These are phyloP conservation scores for Tetranychus truncatus DNA, from an alignment of 2,888 invertebrate species.

Conservation along the genomic window DNA sequence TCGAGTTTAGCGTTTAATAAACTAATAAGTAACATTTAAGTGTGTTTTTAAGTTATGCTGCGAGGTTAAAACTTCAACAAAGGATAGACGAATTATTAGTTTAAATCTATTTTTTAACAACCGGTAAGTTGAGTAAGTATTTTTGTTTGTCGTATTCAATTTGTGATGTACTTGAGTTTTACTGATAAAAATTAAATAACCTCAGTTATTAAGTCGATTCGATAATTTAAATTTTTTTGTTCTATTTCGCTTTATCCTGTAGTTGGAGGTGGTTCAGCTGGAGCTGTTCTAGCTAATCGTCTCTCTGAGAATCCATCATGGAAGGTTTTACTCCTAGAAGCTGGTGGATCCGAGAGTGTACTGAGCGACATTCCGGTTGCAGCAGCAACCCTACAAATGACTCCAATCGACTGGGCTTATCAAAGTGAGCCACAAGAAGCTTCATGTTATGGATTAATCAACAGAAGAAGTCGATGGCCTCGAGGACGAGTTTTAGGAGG, in stretches of 20 bases:
- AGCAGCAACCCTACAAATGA: constrained; percentile 28
- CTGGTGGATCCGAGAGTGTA: constrained; percentile 28
- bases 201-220: no score
- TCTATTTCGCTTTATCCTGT: constrained; percentile 31
- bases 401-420: constrained; percentile 64
- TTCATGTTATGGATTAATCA: constrained; percentile 27
- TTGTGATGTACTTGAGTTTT: no score
- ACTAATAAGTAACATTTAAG: no score
- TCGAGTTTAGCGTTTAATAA: no score
- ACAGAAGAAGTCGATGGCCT: constrained; percentile 28
- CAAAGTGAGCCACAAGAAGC: constrained; percentile 60
- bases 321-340: constrained; percentile 28
- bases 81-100: no score
- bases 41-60: no score
- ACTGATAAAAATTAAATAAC: no score
- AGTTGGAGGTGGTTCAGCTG: constrained; percentile 69
- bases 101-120: no score
- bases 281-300: constrained; percentile 67
- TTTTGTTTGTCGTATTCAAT: no score
- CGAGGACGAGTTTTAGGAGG: constrained; percentile 49
- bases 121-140: no score
- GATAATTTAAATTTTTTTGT: background rate
- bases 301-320: constrained; percentile 33
- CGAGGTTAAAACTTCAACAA: no score
- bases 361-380: constrained; percentile 29